Evolutionary conservation across 2,113 vertebrate genomes (phyloP).

Genomic region (Pygoscelis adeliae): DNA sequence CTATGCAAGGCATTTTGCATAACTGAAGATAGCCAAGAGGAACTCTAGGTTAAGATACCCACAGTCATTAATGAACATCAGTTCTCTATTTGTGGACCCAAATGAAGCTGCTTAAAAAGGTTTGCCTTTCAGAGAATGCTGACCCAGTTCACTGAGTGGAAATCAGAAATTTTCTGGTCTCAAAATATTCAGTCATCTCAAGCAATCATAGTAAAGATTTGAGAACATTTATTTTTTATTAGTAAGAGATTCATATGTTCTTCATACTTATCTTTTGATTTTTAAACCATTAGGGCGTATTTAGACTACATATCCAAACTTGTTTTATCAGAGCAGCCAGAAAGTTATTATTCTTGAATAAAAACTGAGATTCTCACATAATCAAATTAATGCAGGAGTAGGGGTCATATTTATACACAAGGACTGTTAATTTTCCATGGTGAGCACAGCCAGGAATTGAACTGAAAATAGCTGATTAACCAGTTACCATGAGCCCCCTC

Average conservation of each 20-base stretch:
- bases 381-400: constrained; percentile 61
- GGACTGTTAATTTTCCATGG: constrained; percentile 46
- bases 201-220: neutral
- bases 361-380: constrained; percentile 42
- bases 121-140: neutral
- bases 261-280: neutral
- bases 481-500: neutral
- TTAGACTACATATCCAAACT: constrained; percentile 8
- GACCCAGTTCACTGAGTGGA: neutral
- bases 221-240: neutral
- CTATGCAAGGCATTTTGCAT: neutral
- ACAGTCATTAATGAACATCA: neutral
- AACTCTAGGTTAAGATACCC: neutral
- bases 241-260: neutral
- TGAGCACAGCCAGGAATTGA: constrained; percentile 41
- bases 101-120: neutral
- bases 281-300: constrained; percentile 17
- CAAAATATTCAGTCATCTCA: neutral
- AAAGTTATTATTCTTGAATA: constrained; percentile 58
- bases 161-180: neutral
- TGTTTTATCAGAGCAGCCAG: neutral
- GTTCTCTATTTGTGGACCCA: neutral
- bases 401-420: constrained; percentile 50
- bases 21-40: neutral
- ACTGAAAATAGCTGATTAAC: constrained; percentile 63